Base-by-base conservation (phyloP, 2,888 invertebrate species). In the Tachystola acroxantha region DNA sequence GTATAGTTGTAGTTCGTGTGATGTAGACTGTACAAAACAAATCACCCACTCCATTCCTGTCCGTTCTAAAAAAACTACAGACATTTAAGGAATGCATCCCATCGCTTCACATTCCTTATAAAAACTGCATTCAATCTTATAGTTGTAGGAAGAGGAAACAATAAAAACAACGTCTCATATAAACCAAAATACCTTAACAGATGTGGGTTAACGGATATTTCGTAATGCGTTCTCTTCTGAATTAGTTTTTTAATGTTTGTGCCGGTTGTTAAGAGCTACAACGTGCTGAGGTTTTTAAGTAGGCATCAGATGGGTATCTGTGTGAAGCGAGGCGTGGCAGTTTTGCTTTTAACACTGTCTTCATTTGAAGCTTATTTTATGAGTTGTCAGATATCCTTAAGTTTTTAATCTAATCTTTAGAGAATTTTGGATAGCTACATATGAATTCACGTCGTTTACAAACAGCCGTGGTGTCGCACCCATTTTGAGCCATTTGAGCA, bases 121-220 rank as follows among this genome's bases (percentile, higher is more conserved):
- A 16, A 30, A 30, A 29, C 11, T 29, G 10, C 24, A 32, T 36
- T 25, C 36, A 26, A 16, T 32, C 32, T 10, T 28, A 13, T 10
- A n/a, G 20, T 14, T 27, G 32, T 14, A 40, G 30, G 30, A 30
- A 30, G 16, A 16, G 29, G 29, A 30, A 40, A 13, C 40, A 9
- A 40, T 40, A 36, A 40, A 39, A 35, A 32, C 12, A 27, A 2
- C 7, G n/a, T n/a, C 2, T 16, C 19, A 12, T 26, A 26, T 10
- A 30, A 32, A 3, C 19, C 10, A 39, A 34, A 38, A 29, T 34
- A 22, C 33, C 37, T 34, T 37, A 45, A 45, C 40, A 39, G 38
- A 41, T 37, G 35, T 43, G 37, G 43, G 39, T 42, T 38, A 45
- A 31, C 27, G 42, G 39, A 34, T 42, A 40, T 46, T 42, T 48